phyloP scores from a whole-genome alignment of 2,113 vertebrate genomes.

The Sminthopsis crassicaudata region DNA sequence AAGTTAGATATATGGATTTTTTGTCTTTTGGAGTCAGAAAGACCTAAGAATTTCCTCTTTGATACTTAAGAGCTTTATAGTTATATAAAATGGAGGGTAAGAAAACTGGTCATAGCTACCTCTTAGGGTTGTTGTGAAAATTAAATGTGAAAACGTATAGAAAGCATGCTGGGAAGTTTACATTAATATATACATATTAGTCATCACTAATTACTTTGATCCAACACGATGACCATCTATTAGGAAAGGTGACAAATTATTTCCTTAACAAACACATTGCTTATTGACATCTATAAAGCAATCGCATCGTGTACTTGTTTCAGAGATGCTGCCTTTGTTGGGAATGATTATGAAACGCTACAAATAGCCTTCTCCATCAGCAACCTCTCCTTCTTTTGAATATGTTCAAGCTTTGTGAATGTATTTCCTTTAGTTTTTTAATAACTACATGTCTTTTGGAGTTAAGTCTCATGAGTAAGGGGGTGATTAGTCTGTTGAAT shows the following conservation, averaged over 20 bases:
- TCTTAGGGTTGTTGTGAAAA: background rate
- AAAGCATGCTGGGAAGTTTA: background rate
- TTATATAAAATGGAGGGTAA: background rate
- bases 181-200: background rate
- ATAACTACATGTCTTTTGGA: background rate
- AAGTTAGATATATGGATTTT: constrained; percentile 8
- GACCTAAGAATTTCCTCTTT: background rate
- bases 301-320: background rate
- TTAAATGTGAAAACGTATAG: background rate
- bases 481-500: background rate
- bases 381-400: background rate
- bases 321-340: background rate
- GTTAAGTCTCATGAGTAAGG: background rate
- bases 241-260: background rate
- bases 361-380: background rate
- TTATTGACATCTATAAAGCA: background rate
- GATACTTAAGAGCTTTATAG: background rate
- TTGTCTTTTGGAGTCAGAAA: background rate
- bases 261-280: background rate
- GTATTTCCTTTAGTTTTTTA: background rate
- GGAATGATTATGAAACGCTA: background rate
- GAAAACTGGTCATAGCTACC: background rate
- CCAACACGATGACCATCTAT: too few species aligned
- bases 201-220: background rate
- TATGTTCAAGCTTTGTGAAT: background rate